Evolutionary conservation across 2,888 invertebrate species (phyloP), one percentile per base, ranked within the genome.

Genomic region (Tupiocoris notatus): DNA sequence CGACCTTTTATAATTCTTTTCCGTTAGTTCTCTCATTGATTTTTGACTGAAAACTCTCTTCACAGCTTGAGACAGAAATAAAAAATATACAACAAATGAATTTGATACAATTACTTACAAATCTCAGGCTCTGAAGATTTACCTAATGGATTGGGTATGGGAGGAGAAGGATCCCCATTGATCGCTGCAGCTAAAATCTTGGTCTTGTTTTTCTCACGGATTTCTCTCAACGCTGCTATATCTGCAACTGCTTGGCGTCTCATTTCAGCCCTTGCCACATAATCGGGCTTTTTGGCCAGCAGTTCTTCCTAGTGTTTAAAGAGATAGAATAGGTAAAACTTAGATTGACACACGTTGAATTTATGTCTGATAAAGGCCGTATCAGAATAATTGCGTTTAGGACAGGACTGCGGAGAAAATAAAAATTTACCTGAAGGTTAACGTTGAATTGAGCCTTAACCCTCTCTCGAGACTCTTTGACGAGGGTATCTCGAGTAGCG

Each of bases 291-390:
- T 80, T 91, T 91, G 79, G 83, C 86, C 79, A 87, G 86, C 81
- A 94, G 87, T 82, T 91, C 90, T 77, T 93, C 91, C 86, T 92
- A 85, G 59, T 39, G 12, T n/a, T n/a, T n/a, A n/a, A n/a, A n/a
- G n/a, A n/a, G n/a, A n/a, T n/a, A n/a, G n/a, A n/a, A n/a, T n/a
- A n/a, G n/a, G n/a, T n/a, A n/a, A n/a, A n/a, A n/a, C n/a, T n/a
- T n/a, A n/a, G n/a, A n/a, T n/a, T n/a, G n/a, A n/a, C n/a, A n/a
- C n/a, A n/a, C n/a, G n/a, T n/a, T n/a, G n/a, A n/a, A n/a, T n/a
- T n/a, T n/a, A n/a, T n/a, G n/a, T n/a, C n/a, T n/a, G n/a, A n/a
- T n/a, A n/a, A n/a, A n/a, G n/a, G n/a, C n/a, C n/a, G n/a, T n/a
- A n/a, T n/a, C n/a, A n/a, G n/a, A n/a, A n/a, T n/a, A n/a, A n/a